Conservation (phyloP, 2,888 invertebrate species). For the Acrobasis repandana region DNA sequence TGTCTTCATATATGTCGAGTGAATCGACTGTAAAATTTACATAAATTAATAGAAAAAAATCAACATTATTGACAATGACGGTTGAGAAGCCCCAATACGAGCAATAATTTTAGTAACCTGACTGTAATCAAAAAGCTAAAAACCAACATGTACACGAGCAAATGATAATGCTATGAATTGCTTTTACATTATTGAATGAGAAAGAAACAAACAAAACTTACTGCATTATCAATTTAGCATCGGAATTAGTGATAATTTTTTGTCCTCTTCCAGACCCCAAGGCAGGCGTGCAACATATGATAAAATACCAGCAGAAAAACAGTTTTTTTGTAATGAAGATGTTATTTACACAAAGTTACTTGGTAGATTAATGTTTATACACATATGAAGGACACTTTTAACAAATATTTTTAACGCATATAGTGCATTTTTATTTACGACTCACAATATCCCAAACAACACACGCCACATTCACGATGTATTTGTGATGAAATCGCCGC, state of each 20-base stretch:
- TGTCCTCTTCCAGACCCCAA: constrained; percentile 77
- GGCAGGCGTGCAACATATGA: constrained; percentile 81
- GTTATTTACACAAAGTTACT: constrained; percentile 46
- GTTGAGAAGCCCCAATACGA: constrained; percentile 36
- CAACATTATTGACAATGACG: constrained; percentile 34
- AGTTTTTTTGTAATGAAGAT: constrained; percentile 49
- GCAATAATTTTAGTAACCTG: constrained; percentile 56
- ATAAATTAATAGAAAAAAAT: constrained; percentile 20
- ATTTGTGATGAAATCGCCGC: constrained; percentile 66
- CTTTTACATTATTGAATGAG: constrained; percentile 31
- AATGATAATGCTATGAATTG: constrained; percentile 30
- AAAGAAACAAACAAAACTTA: constrained; percentile 62
- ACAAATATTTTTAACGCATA: constrained; percentile 56
- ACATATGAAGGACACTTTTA: constrained; percentile 57
- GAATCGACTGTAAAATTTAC: not conserved
- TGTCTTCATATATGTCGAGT: not conserved
- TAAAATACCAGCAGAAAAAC: constrained; percentile 69
- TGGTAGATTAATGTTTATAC: constrained; percentile 50
- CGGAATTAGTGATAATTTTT: constrained; percentile 76
- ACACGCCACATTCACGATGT: constrained; percentile 83
- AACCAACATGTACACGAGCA: constrained; percentile 29
- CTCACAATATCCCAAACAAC: constrained; percentile 79
- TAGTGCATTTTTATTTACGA: constrained; percentile 80
- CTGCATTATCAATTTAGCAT: constrained; percentile 79
- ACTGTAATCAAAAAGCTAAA: constrained; percentile 45